phyloP scores from a whole-genome alignment of 1,140 invertebrate species.

The Thaumetopoea pityocampa region DNA sequence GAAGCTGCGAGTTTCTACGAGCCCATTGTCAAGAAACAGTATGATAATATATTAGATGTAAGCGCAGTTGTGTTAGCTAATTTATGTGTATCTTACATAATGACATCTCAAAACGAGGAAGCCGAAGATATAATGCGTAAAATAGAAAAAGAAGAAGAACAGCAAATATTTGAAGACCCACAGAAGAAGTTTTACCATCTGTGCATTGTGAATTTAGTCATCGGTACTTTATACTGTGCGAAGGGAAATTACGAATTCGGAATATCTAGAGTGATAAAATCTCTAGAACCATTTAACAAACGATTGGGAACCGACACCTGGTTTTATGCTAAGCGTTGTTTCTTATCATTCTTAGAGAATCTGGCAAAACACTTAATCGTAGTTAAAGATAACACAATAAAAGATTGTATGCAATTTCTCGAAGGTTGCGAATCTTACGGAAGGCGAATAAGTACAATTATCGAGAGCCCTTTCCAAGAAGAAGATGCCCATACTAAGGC shows the following conservation, averaged over 20 bases:
- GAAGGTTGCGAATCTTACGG: constrained; percentile 95
- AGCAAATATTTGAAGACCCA: constrained; percentile 93
- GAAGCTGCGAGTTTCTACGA: constrained; percentile 99
- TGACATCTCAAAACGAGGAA: constrained; percentile 99
- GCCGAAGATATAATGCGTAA: constrained; percentile 99
- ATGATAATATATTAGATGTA: constrained; percentile 95
- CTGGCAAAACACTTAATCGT: constrained; percentile 94
- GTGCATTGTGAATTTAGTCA: constrained; percentile 99
- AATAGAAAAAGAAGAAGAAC: constrained; percentile 98
- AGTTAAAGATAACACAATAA: constrained; percentile 90
- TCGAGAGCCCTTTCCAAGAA: constrained; percentile 89
- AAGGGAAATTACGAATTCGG: constrained; percentile 99
- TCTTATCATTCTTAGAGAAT: constrained; percentile 95
- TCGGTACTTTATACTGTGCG: constrained; percentile 98
- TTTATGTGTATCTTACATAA: constrained; percentile 98
- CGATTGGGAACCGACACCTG: constrained; percentile 97
- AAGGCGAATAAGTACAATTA: constrained; percentile 87
- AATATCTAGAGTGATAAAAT: constrained; percentile 97
- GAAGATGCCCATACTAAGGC: constrained; percentile 82
- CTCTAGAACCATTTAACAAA: constrained; percentile 95
- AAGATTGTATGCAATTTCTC: constrained; percentile 94
- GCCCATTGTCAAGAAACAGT: constrained; percentile 97
- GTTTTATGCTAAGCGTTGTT: constrained; percentile 97
- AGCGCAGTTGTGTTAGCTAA: constrained; percentile 98
- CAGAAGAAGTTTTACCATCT: constrained; percentile 97